A percentile compares a stretch with the other conserved stretches of the same genome.
Conservation (phyloP, 2,797 vertebrate species). For the Erpetoichthys calabaricus region DNA sequence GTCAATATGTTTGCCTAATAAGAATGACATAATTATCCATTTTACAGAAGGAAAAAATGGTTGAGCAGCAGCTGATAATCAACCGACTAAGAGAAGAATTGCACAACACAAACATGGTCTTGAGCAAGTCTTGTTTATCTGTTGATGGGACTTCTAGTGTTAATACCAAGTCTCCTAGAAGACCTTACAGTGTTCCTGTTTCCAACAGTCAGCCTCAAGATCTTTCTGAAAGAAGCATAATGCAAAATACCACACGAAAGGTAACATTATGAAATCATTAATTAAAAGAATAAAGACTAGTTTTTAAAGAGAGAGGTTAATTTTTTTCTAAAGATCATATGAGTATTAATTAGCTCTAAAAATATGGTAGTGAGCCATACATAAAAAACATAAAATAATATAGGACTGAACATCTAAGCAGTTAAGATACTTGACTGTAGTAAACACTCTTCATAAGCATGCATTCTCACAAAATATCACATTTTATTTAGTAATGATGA, state of each 20-base stretch:
- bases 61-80: slow-evolving; percentile 68
- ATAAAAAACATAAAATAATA: too few relatives aligned
- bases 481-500: background rate
- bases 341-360: too few relatives aligned
- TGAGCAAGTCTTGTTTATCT: slow-evolving; percentile 18
- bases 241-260: slow-evolving; percentile 37
- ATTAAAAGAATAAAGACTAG: background rate
- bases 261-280: slow-evolving; percentile 28
- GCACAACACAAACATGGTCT: slow-evolving; percentile 25
- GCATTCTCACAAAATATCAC: background rate
- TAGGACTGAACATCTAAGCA: too few relatives aligned
- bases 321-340: too few relatives aligned
- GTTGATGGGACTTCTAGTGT: slow-evolving; percentile 23
- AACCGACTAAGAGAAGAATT: slow-evolving; percentile 51
- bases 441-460: background rate
- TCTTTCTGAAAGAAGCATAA: slow-evolving; percentile 22
- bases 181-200: slow-evolving; percentile 57
- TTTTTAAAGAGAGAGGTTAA: background rate
- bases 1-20: too few relatives aligned
- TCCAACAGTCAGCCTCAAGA: slow-evolving; percentile 20
- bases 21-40: slow-evolving; percentile 9
- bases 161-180: slow-evolving; percentile 22
- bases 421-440: too few relatives aligned
- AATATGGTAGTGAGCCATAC: too few relatives aligned
- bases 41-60: slow-evolving; percentile 66